Evolutionary conservation across 2,888 invertebrate genomes (phyloP), one percentile per base, ranked within the genome.

Genomic region (Chloroclystis v-ata): DNA sequence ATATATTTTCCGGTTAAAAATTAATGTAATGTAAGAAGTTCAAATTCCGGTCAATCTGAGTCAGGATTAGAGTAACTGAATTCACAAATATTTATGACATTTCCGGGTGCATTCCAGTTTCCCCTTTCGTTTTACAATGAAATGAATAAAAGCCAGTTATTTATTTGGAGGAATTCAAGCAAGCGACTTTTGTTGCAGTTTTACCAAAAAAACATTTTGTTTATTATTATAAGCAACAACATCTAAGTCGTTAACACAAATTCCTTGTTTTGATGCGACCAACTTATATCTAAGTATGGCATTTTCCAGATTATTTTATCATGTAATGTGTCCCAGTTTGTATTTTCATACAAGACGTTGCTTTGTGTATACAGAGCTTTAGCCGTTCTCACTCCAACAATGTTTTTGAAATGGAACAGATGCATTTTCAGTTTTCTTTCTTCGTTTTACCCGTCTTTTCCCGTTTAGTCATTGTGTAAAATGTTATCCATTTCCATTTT

Each of bases 81-180:
- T 20, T 28, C 38, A 44, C 41, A 54, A 47, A 52, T 49, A 55
- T 53, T 54, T 55, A 43, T 47, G 55, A 48, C 41, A 40, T 25
- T 53, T 57, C 53, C 55, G 51, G 51, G 39, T 51, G 45, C 39
- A 42, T 50, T 54, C 43, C 43, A 43, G 39, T 51, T 40, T 35
- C 14, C 45, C 43, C 28, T 47, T 50, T 52, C 44, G 28, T 48
- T 48, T 43, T 44, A 30, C 32, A 41, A 14, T 32, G 30, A 26
- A 44, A 44, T 14, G 13, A 44, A 30, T 35, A 5, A 14, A 32
- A 26, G 25, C 11, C 4, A 32, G 28, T 12, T 9, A 37, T 43
- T 28, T 20, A 28, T 20, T n/a, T 20, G 16, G 2, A 24, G 20
- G 11, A 35, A 11, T n/a, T 20, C 5, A 3, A 35, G 11, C 20